Evolutionary conservation across 2,113 vertebrate species (phyloP).

Genomic region (Phoxinus phoxinus): DNA sequence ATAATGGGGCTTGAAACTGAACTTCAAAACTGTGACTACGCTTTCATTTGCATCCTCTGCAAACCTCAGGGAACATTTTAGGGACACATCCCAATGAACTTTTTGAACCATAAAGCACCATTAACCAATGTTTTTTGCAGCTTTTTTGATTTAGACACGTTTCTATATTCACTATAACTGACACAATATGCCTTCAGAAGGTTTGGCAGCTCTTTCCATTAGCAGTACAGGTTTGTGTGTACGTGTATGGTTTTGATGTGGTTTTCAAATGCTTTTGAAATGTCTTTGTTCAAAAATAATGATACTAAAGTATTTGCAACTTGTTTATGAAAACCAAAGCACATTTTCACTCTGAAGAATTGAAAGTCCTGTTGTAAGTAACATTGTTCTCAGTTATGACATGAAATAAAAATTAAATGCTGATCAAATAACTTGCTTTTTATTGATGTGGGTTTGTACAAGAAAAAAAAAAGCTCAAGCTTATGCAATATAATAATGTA

Average conservation of each 20-base stretch:
- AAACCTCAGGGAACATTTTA: conserved; percentile 57
- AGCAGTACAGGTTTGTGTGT: conserved; percentile 50
- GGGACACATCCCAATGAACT: background rate
- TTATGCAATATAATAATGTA: background rate
- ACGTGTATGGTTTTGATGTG: conserved; percentile 24
- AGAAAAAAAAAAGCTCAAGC: background rate
- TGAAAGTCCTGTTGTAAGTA: conserved; percentile 50
- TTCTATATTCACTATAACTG: conserved; percentile 34
- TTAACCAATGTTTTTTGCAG: conserved; percentile 52
- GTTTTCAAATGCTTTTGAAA: conserved; percentile 52
- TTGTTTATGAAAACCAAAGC: conserved; percentile 57
- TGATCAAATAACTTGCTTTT: conserved; percentile 30
- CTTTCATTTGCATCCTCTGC: conserved; percentile 47
- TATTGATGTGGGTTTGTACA: background rate
- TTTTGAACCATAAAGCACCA: conserved; percentile 53
- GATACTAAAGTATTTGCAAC: conserved; percentile 33
- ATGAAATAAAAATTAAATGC: conserved; percentile 54
- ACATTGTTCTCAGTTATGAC: conserved; percentile 47
- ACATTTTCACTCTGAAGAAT: conserved; percentile 54
- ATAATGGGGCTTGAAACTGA: conserved; percentile 49
- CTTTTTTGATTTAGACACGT: background rate
- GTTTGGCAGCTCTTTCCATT: conserved; percentile 50
- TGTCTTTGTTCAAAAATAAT: conserved; percentile 45
- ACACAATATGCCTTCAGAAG: conserved; percentile 47
- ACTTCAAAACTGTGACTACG: conserved; percentile 55